Conservation (phyloP, 2,113 vertebrate genomes). For the Muntiacus reevesi region DNA sequence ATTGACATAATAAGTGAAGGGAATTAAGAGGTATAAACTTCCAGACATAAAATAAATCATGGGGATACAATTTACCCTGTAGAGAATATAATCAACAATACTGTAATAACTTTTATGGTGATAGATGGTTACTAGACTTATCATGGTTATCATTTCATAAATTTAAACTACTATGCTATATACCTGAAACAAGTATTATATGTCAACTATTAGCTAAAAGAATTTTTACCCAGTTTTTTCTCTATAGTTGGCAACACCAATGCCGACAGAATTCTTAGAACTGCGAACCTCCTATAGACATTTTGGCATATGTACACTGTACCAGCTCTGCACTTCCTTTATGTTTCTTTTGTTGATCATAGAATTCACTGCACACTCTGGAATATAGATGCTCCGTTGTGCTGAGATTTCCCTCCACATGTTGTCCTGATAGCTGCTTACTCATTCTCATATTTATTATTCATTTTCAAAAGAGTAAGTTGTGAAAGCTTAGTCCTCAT, state of each 20-base stretch:
- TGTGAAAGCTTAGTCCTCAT: neutral
- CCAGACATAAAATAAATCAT: neutral
- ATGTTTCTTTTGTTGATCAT: accelerated
- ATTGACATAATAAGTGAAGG: neutral
- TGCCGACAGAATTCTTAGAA: accelerated
- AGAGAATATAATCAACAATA: neutral
- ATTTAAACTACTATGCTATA: neutral
- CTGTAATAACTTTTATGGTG: neutral
- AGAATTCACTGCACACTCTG: neutral
- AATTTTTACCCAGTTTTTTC: neutral
- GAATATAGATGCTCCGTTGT: neutral
- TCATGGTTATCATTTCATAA: neutral
- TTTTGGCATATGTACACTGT: accelerated
- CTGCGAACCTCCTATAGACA: accelerated
- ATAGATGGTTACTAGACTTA: neutral
- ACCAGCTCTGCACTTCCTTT: accelerated
- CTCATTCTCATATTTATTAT: neutral
- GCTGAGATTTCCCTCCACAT: neutral
- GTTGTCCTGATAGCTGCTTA: neutral
- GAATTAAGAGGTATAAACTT: neutral
- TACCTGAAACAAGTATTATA: neutral
- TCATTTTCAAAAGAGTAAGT: neutral
- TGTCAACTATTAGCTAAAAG: neutral
- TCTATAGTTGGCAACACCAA: accelerated
- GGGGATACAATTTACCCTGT: neutral